Percentiles rank a stretch among this genome's conserved stretches.
Conservation (phyloP, 1,140 invertebrate genomes). For the Popillia japonica region DNA sequence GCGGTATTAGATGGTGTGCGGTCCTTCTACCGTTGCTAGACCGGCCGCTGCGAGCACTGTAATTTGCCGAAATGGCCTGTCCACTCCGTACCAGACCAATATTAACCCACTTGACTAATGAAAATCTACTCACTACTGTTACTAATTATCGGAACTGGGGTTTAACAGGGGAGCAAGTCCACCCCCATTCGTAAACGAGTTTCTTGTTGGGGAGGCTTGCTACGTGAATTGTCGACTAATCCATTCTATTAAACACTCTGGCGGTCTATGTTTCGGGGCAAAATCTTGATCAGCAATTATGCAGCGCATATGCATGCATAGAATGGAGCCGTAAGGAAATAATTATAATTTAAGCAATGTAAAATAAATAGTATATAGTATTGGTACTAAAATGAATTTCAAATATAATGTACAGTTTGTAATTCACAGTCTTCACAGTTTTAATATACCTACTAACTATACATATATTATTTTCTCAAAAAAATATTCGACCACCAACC, state of each 20-base stretch:
- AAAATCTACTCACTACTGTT: conserved; percentile 29
- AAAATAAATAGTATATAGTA: too few relatives aligned
- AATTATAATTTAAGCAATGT: too few relatives aligned
- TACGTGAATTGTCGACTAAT: neutral
- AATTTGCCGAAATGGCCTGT: conserved; percentile 34
- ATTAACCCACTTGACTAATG: conserved; percentile 33
- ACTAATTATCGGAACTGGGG: conserved; percentile 12
- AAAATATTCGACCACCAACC: too few relatives aligned
- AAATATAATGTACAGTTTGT: too few relatives aligned
- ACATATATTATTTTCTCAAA: too few relatives aligned
- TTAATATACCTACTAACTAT: too few relatives aligned
- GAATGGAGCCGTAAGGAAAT: too few relatives aligned
- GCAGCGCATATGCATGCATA: too few relatives aligned
- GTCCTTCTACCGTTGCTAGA: neutral
- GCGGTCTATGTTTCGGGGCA: too few relatives aligned
- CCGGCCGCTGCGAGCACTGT: neutral
- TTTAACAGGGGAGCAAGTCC: neutral
- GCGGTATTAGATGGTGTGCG: neutral
- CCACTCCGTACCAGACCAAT: conserved; percentile 13
- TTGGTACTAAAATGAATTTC: too few relatives aligned
- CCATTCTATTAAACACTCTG: neutral
- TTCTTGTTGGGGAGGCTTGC: neutral
- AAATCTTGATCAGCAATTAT: too few relatives aligned
- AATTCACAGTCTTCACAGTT: too few relatives aligned
- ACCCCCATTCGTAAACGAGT: neutral